Evolutionary conservation across 2,113 vertebrate genomes (phyloP).

Genomic region (Onychorhynchus coronatus): DNA sequence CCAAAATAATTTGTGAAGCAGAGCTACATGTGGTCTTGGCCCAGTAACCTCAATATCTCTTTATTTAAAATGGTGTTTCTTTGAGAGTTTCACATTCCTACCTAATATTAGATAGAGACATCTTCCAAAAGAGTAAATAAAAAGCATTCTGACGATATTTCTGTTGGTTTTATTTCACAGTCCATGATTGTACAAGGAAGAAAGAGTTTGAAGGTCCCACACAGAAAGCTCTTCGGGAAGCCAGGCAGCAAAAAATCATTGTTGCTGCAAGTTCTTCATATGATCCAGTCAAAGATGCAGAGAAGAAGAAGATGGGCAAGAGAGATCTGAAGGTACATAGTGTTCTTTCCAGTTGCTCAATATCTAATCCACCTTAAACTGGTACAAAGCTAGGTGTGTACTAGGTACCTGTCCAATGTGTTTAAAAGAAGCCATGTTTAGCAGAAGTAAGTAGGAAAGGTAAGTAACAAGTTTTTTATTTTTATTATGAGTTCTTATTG

Average conservation of each 20-base stretch:
- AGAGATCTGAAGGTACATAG: slow-evolving; percentile 58
- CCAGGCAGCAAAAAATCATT: slow-evolving; percentile 38
- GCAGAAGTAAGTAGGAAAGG: not conserved
- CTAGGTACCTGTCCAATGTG: not conserved
- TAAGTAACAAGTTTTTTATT: not conserved
- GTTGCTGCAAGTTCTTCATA: not conserved
- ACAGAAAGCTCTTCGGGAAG: slow-evolving; percentile 62
- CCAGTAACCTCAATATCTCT: not conserved
- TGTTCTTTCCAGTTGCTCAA: not conserved
- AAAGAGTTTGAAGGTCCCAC: slow-evolving; percentile 28
- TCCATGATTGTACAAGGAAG: not conserved
- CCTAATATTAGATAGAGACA: not conserved
- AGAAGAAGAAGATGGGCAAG: slow-evolving; percentile 33
- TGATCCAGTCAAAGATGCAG: not conserved
- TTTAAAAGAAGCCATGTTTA: not conserved
- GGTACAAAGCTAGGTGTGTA: not conserved
- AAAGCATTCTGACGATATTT: not conserved
- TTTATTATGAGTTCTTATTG: not conserved
- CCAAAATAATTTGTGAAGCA: not conserved
- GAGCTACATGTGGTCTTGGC: not conserved
- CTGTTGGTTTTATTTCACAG: slow-evolving; percentile 33
- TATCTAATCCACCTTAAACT: not conserved
- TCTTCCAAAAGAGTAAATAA: not conserved
- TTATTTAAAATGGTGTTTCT: not conserved
- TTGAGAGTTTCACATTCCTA: not conserved